phyloP scores from a whole-genome alignment of 2,797 vertebrate species.

The Apodemus agrarius region DNA sequence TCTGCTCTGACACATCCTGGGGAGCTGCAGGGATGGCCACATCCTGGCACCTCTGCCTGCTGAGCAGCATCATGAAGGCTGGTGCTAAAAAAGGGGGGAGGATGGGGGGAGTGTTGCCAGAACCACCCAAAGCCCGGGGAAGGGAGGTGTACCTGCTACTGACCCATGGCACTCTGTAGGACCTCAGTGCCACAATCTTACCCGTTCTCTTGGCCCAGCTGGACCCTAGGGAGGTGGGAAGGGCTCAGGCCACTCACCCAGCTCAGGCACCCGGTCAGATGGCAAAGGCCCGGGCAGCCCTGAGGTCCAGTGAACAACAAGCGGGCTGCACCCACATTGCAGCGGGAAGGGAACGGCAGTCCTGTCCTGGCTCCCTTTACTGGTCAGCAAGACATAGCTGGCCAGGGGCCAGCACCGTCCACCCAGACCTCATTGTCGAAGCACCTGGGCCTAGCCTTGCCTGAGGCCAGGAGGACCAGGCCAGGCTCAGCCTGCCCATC shows the following conservation, averaged over 20 bases:
- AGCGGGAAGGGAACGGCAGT: neutral
- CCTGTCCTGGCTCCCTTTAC: neutral
- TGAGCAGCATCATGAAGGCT: neutral
- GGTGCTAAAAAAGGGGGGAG: neutral
- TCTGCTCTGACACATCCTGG: too few relatives aligned
- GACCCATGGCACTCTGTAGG: neutral
- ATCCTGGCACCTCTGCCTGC: neutral
- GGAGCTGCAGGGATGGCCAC: neutral
- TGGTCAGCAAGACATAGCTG: neutral
- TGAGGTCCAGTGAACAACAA: fast-evolving
- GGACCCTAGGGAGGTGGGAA: neutral
- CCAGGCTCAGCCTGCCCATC: neutral
- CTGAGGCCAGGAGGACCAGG: neutral
- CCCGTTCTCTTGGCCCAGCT: neutral
- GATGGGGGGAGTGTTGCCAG: neutral
- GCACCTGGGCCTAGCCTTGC: neutral
- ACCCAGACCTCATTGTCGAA: fast-evolving
- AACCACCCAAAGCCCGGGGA: too few relatives aligned
- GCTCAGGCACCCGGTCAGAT: neutral
- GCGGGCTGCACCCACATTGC: neutral
- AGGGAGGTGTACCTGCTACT: neutral
- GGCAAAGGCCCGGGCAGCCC: neutral
- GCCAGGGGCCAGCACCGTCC: neutral
- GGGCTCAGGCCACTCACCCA: too few relatives aligned
- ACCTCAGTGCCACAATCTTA: neutral